Evolutionary conservation across 2,888 invertebrate species (phyloP).

Genomic region (Heliothis peltigera): DNA sequence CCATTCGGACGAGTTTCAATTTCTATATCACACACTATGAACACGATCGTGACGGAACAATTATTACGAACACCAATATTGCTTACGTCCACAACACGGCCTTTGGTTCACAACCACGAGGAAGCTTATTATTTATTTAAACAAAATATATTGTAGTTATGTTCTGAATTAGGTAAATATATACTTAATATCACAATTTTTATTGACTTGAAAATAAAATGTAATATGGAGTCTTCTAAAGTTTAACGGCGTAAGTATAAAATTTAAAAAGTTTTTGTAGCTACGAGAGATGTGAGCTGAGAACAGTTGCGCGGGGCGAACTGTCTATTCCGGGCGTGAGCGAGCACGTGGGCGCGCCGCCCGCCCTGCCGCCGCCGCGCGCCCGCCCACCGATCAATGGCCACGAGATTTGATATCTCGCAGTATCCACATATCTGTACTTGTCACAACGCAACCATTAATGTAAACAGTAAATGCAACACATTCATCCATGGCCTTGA

Average conservation of each 20-base stretch:
- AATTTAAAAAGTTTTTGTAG: conserved; percentile 50
- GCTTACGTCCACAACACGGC: conserved; percentile 61
- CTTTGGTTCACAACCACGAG: conserved; percentile 54
- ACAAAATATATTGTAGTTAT: conserved; percentile 21
- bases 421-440: conserved; percentile 48
- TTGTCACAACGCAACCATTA: conserved; percentile 49
- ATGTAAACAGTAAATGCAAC: conserved; percentile 39
- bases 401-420: conserved; percentile 81
- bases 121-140: conserved; percentile 46
- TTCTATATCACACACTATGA: conserved; percentile 39
- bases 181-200: conserved; percentile 54
- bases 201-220: conserved; percentile 43
- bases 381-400: conserved; percentile 86
- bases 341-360: conserved; percentile 85
- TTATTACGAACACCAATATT: conserved; percentile 52
- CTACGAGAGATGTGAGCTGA: conserved; percentile 71
- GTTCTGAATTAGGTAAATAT: conserved; percentile 20
- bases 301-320: conserved; percentile 79
- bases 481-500: neutral
- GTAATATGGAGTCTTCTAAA: conserved; percentile 21
- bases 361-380: conserved; percentile 72
- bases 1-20: conserved; percentile 14
- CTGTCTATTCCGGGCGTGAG: conserved; percentile 87
- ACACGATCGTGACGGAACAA: conserved; percentile 46
- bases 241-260: conserved; percentile 59